Percentiles rank a stretch among this genome's conserved stretches.
Evolutionary conservation across 2,797 vertebrate genomes (phyloP).

Genomic region (Spinibarbus caldwelli): DNA sequence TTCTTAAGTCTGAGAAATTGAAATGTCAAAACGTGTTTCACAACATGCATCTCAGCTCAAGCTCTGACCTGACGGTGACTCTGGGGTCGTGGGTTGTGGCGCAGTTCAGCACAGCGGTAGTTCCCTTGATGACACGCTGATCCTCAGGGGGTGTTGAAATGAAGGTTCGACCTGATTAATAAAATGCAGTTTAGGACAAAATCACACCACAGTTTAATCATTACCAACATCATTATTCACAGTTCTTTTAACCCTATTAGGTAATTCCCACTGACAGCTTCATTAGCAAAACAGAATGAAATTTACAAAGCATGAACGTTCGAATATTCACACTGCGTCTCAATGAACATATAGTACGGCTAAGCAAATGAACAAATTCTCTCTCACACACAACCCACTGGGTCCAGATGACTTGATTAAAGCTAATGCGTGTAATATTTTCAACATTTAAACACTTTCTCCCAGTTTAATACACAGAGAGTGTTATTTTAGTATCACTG

Average conservation of each 20-base stretch:
- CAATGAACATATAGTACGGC: constrained; percentile 7
- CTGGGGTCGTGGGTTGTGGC: constrained; percentile 87
- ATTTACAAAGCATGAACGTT: constrained; percentile 45
- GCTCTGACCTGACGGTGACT: constrained; percentile 65
- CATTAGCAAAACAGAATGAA: constrained; percentile 42
- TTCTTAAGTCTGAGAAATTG: not conserved
- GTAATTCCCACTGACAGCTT: constrained; percentile 44
- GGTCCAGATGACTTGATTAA: constrained; percentile 18
- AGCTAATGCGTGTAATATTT: constrained; percentile 11
- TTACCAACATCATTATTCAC: constrained; percentile 40
- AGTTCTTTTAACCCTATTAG: constrained; percentile 46
- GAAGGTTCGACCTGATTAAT: constrained; percentile 81
- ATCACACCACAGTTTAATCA: constrained; percentile 33
- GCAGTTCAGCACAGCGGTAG: constrained; percentile 85
- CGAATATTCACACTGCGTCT: constrained; percentile 19
- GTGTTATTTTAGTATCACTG: not conserved
- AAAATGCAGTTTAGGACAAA: constrained; percentile 35
- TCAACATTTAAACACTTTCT: not conserved
- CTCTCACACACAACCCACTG: constrained; percentile 22
- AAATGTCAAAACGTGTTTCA: constrained; percentile 7
- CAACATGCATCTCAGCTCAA: not conserved
- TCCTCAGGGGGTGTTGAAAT: constrained; percentile 86
- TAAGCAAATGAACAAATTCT: constrained; percentile 18
- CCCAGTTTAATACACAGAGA: not conserved
- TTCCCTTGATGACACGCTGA: constrained; percentile 92